Evolutionary conservation across 2,113 vertebrate species (phyloP), one percentile per base, ranked within the genome.

Genomic region (Addax nasomaculatus): DNA sequence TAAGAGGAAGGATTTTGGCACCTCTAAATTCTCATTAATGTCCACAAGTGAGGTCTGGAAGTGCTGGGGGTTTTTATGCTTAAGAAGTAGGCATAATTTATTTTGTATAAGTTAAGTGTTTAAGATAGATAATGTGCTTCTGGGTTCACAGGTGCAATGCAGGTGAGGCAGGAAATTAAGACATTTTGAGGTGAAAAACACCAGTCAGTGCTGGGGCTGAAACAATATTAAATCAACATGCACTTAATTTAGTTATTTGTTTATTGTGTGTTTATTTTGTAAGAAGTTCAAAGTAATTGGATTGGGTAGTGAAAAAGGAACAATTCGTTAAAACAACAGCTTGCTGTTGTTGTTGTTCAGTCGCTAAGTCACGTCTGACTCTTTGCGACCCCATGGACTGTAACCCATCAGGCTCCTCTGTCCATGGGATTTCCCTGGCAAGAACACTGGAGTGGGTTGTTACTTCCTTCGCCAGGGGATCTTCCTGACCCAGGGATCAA

Each of bases 161-260:
- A 23, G 4, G 3, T 49, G 6, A 19, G 62, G 55, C 25, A 92
- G n/a, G 60, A 95, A 94, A 57, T 70, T n/a, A 95, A 95, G 79
- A 14, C 12, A 60, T 79, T 83, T 83, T 55, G 36, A 58, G 78
- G 15, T 67, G 64, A 80, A 81, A 89, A 86, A 85, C 36, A 36
- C 21, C 49, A n/a, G n/a, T 30, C 57, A 39, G 49, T 30, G 7
- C 12, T 57, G 33, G 55, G 39, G 19, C 4, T 36, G 23, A 43
- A 60, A 51, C 6, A 33, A 57, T 33, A n/a, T 51, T 81, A 79
- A 92, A 30, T 62, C 79, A 79, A 6, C 39, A 67, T 10, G 7
- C 45, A 27, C 27, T 57, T 60, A 64, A n/a, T 16, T 55, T 85
- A 49, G 9, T 45, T 39, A 23, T 27, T 14, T 64, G 12, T 51